phyloP scores from a whole-genome alignment of 1,140 invertebrate species.

The Nymphalis io region DNA sequence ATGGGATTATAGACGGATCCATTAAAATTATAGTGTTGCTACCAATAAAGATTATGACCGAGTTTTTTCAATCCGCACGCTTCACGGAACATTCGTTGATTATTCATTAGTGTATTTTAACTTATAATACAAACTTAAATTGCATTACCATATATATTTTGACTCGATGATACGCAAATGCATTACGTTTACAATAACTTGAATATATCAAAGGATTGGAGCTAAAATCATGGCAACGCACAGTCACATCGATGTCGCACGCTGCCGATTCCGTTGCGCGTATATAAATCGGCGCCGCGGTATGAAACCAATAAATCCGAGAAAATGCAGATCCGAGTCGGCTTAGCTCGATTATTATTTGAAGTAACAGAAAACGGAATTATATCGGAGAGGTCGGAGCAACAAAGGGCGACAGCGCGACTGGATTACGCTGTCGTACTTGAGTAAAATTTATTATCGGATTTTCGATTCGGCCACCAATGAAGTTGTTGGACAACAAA shows the following conservation, averaged over 20 bases:
- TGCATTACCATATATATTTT: slow-evolving; percentile 2
- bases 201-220: neutral
- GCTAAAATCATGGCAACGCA: neutral
- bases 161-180: neutral
- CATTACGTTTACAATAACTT: slow-evolving; percentile 1
- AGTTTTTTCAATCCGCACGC: slow-evolving; percentile 39
- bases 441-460: slow-evolving; percentile 80
- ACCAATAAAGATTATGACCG: slow-evolving; percentile 54
- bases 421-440: slow-evolving; percentile 79
- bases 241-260: neutral
- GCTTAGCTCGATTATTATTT: slow-evolving; percentile 70
- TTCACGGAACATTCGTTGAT: slow-evolving; percentile 20
- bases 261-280: neutral
- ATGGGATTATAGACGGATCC: slow-evolving; percentile 56
- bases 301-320: slow-evolving; percentile 56
- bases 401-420: slow-evolving; percentile 75
- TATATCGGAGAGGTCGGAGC: slow-evolving; percentile 71
- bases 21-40: slow-evolving; percentile 56
- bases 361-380: slow-evolving; percentile 71
- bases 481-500: slow-evolving; percentile 80
- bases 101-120: slow-evolving; percentile 25
- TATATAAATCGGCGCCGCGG: slow-evolving; percentile 6
- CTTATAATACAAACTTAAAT: slow-evolving; percentile 13
- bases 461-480: slow-evolving; percentile 80
- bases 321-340: slow-evolving; percentile 56